These are phyloP conservation scores for Eugnorisma glareosa DNA, from an alignment of 2,888 invertebrate species.

Conservation along the genomic window DNA sequence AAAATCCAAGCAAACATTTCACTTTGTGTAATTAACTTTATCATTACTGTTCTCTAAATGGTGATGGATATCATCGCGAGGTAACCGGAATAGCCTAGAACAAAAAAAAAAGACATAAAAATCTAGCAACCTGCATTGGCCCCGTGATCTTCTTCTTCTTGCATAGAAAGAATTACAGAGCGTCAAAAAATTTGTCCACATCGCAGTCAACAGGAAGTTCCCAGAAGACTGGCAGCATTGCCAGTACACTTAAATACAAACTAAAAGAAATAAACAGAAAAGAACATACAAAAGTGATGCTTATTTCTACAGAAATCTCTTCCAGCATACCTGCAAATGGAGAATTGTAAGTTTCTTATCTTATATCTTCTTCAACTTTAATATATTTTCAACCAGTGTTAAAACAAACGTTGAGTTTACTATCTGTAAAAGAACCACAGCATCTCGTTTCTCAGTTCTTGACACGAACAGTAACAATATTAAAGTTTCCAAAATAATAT, in stretches of 20 bases:
- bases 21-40: not conserved
- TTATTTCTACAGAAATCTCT: not conserved
- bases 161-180: too few relatives aligned
- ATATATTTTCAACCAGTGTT: not conserved
- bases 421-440: constrained; percentile 11
- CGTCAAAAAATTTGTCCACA: too few relatives aligned
- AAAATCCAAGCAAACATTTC: too few relatives aligned
- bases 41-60: not conserved
- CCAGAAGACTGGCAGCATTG: too few relatives aligned
- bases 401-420: constrained; percentile 4
- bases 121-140: not conserved
- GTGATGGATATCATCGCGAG: too few relatives aligned
- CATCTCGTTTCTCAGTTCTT: constrained; percentile 19
- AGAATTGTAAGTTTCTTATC: not conserved
- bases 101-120: not conserved
- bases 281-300: not conserved
- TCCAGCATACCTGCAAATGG: not conserved
- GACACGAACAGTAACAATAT: constrained; percentile 41
- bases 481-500: constrained; percentile 49
- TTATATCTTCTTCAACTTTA: not conserved
- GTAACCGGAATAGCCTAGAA: not conserved
- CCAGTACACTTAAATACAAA: not conserved
- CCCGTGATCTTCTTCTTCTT: too few relatives aligned
- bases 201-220: too few relatives aligned
- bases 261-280: not conserved